phyloP scores from a whole-genome alignment of 2,113 vertebrate genomes.

The Dromiciops gliroides region DNA sequence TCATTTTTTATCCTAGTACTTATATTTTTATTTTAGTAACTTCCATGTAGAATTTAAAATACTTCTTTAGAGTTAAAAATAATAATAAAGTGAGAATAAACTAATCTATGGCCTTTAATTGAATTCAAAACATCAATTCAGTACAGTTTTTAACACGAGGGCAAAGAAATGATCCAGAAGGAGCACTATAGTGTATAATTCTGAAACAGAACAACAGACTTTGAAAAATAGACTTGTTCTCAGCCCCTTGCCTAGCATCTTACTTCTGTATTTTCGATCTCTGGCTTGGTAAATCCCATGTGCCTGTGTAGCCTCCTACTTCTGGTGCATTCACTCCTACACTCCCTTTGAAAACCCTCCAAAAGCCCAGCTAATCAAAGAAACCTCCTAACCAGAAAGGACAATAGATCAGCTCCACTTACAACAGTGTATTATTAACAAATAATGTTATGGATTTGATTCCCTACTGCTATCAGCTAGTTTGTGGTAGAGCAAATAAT shows the following conservation, averaged over 20 bases:
- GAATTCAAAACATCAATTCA: not conserved
- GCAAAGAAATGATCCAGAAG: slow-evolving; percentile 5
- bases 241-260: fast-evolving
- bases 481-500: not conserved
- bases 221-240: too few species aligned
- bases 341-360: not conserved
- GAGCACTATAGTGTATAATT: not conserved
- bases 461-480: not conserved
- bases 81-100: not conserved
- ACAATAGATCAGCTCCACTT: not conserved
- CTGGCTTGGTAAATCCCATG: not conserved
- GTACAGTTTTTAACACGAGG: not conserved
- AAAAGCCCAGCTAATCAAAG: not conserved
- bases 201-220: not conserved
- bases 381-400: not conserved
- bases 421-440: not conserved
- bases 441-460: not conserved
- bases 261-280: not conserved
- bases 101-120: slow-evolving; percentile 12
- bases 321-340: not conserved
- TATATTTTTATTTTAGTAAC: not conserved
- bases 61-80: slow-evolving; percentile 29
- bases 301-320: not conserved
- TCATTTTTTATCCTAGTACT: not conserved
- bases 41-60: not conserved